Percentiles rank a stretch among this genome's conserved stretches.
Evolutionary conservation across 2,888 invertebrate species (phyloP).

Genomic region (Lutraria lutraria): DNA sequence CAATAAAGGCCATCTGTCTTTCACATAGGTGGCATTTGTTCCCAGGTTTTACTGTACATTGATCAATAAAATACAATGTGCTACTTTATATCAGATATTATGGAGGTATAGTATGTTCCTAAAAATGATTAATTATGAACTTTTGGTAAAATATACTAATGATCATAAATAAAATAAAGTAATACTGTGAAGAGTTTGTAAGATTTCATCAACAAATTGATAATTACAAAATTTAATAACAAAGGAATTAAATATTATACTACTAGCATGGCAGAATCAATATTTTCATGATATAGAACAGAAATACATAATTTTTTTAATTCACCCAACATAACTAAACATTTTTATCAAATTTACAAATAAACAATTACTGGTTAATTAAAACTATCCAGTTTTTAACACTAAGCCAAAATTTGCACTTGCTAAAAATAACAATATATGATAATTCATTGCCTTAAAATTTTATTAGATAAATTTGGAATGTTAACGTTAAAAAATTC

Average conservation of each 20-base stretch:
- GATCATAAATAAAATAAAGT: not conserved
- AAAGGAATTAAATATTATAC: not conserved
- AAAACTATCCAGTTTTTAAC: not conserved
- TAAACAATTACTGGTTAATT: not conserved
- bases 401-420: not conserved
- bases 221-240: not conserved
- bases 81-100: not conserved
- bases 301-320: not conserved
- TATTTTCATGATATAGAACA: not conserved
- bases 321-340: not conserved
- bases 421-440: not conserved
- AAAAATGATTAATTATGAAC: not conserved
- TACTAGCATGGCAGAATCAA: not conserved
- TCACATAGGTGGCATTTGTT: too few species aligned
- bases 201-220: slow-evolving; percentile 8
- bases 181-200: not conserved
- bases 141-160: not conserved
- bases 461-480: not conserved
- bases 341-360: not conserved
- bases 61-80: not conserved
- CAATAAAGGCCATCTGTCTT: too few species aligned
- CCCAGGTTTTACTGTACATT: too few species aligned
- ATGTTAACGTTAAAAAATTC: not conserved
- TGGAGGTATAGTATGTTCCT: not conserved
- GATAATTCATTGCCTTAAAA: not conserved